Conservation (phyloP, 2,888 invertebrate genomes). For the Lepeophtheirus nordmannii region DNA sequence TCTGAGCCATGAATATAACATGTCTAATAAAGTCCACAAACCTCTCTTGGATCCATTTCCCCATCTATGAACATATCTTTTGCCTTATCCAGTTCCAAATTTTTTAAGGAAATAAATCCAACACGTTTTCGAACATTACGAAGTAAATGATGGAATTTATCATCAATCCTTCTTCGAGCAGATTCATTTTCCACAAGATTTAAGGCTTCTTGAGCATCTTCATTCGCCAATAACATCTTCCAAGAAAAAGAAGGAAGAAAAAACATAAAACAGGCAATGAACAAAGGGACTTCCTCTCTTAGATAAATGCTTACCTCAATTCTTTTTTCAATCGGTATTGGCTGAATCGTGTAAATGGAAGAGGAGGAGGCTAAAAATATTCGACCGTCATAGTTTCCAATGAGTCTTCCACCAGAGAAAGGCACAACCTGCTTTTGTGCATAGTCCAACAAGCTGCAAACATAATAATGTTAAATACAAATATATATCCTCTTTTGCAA, state of each 20-base stretch:
- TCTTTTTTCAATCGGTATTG: conserved; percentile 41
- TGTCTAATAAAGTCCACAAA: conserved; percentile 27
- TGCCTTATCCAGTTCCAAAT: conserved; percentile 37
- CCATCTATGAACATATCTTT: conserved; percentile 35
- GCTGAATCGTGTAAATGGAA: conserved; percentile 37
- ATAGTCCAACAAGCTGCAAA: conserved; percentile 38
- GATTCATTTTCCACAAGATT: conserved; percentile 36
- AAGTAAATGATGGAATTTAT: conserved; percentile 34
- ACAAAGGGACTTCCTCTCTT: not conserved
- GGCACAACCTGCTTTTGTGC: conserved; percentile 39
- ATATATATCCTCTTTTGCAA: too few relatives aligned
- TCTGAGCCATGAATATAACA: too few relatives aligned
- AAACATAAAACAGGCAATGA: not conserved
- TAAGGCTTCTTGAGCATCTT: conserved; percentile 39
- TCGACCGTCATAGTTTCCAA: conserved; percentile 40
- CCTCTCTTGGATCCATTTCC: conserved; percentile 37
- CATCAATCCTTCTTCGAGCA: conserved; percentile 33
- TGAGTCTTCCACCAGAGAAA: conserved; percentile 37
- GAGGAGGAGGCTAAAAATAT: conserved; percentile 37
- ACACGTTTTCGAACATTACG: conserved; percentile 36
- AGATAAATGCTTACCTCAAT: conserved; percentile 32
- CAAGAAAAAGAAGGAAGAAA: conserved; percentile 24
- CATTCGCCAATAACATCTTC: conserved; percentile 28
- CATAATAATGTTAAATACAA: conserved; percentile 8
- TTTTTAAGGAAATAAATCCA: conserved; percentile 39